phyloP scores from a whole-genome alignment of 35 echinoderm and acorn worm genomes.

The Stichopus chloronotus region DNA sequence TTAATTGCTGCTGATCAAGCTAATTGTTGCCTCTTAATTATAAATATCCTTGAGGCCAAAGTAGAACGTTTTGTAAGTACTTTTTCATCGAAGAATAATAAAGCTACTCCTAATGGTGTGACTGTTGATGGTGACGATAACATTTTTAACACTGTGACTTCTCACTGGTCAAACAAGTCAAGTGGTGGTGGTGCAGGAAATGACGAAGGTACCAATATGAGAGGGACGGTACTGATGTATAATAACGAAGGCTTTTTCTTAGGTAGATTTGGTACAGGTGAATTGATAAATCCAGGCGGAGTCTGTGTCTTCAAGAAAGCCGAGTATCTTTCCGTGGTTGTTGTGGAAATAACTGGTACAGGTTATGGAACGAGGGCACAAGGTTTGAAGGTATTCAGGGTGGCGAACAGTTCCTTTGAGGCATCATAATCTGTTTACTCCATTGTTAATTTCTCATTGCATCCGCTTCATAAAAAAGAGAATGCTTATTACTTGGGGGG shows the following conservation, averaged over 20 bases:
- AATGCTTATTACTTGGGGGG: no score
- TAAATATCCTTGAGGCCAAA: not conserved
- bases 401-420: no score
- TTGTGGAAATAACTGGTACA: not conserved
- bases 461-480: no score
- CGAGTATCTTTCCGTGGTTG: not conserved
- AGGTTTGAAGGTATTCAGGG: conserved; percentile 15
- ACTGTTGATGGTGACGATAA: conserved; percentile 35
- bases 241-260: conserved; percentile 29
- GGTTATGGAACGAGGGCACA: conserved; percentile 7
- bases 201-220: not conserved
- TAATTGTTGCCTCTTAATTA: not conserved
- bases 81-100: not conserved
- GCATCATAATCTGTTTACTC: no score
- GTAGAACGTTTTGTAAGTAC: not conserved
- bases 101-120: conserved; percentile 5
- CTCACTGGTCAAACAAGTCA: not conserved
- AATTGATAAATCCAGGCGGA: conserved; percentile 31
- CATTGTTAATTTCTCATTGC: no score
- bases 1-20: not conserved
- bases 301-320: conserved; percentile 18
- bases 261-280: conserved; percentile 22
- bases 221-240: conserved; percentile 37
- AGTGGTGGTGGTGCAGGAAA: not conserved
- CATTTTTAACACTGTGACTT: not conserved